Evolutionary conservation across 2,888 invertebrate species (phyloP).

Genomic region (Aphrophora alni): DNA sequence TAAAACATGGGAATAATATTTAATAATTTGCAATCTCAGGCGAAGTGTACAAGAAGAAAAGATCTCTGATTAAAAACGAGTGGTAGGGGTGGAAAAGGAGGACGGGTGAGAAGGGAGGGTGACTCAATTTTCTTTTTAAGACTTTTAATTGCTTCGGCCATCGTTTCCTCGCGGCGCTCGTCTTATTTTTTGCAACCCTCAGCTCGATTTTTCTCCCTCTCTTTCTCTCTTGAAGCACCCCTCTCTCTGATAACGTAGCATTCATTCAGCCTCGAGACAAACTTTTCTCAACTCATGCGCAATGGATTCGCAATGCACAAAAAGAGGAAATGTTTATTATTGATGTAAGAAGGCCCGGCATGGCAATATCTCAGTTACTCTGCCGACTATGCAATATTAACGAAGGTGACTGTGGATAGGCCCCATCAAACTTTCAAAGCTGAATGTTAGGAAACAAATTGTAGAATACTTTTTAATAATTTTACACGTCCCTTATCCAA

Average conservation of each 20-base stretch:
- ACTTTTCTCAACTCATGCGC: conserved; percentile 13
- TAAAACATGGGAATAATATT: conserved; percentile 40
- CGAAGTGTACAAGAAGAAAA: conserved; percentile 41
- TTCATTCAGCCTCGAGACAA: conserved; percentile 35
- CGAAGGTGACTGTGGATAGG: neutral
- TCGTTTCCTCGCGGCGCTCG: conserved; percentile 49
- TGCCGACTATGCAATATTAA: neutral
- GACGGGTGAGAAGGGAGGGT: conserved; percentile 46
- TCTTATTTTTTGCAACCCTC: conserved; percentile 47
- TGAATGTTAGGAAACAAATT: neutral
- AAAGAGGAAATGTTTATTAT: conserved; percentile 24
- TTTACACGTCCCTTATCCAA: no score
- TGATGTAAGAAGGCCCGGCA: conserved; percentile 10
- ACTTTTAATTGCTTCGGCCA: conserved; percentile 55
- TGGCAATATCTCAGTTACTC: neutral
- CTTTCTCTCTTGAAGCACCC: conserved; percentile 21
- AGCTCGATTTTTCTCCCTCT: conserved; percentile 38
- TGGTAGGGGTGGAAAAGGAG: conserved; percentile 37
- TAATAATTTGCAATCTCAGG: conserved; percentile 40
- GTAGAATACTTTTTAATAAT: no score
- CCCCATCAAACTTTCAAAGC: neutral
- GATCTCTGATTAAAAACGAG: conserved; percentile 49
- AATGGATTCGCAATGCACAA: conserved; percentile 15
- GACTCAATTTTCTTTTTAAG: conserved; percentile 54
- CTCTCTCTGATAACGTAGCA: conserved; percentile 18